Percentiles rank a stretch among this genome's conserved stretches.
Conservation (phyloP, 2,113 vertebrate species). For the Sander vitreus region DNA sequence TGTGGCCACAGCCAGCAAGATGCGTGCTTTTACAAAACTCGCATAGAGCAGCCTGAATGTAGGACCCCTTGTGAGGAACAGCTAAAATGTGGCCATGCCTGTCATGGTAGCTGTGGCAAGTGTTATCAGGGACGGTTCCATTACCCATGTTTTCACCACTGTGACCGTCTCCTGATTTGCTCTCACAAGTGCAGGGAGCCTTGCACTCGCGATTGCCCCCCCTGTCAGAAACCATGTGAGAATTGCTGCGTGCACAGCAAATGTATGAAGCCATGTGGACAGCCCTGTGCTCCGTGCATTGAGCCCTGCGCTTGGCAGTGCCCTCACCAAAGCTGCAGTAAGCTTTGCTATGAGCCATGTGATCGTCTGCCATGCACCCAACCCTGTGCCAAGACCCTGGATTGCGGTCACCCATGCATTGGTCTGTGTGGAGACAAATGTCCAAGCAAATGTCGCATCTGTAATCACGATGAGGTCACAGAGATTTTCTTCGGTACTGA, state of each 20-base stretch:
- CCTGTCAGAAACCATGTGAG: conserved; percentile 86
- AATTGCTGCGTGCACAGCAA: conserved; percentile 91
- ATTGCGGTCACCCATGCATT: conserved; percentile 90
- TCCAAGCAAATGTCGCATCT: conserved; percentile 90
- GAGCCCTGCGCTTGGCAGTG: conserved; percentile 93
- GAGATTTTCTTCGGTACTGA: conserved; percentile 94
- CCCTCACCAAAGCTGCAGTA: conserved; percentile 88
- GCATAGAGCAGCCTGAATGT: conserved; percentile 65
- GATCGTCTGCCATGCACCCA: conserved; percentile 88
- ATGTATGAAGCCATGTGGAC: conserved; percentile 89
- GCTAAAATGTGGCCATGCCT: conserved; percentile 90
- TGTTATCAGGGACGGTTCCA: conserved; percentile 92
- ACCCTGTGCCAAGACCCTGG: conserved; percentile 85
- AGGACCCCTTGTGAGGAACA: conserved; percentile 71
- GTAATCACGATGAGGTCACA: conserved; percentile 87
- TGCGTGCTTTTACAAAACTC: conserved; percentile 76
- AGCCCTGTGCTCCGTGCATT: conserved; percentile 86
- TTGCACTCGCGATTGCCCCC: conserved; percentile 88
- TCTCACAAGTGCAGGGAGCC: conserved; percentile 90
- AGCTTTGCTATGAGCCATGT: conserved; percentile 92
- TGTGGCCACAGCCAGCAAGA: conserved; percentile 88
- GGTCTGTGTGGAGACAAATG: conserved; percentile 94
- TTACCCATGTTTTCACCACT: conserved; percentile 79
- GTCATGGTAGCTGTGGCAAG: conserved; percentile 86
- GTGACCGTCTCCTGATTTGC: conserved; percentile 88